phyloP scores from a whole-genome alignment of 2,113 vertebrate genomes.

The Mola mola region DNA sequence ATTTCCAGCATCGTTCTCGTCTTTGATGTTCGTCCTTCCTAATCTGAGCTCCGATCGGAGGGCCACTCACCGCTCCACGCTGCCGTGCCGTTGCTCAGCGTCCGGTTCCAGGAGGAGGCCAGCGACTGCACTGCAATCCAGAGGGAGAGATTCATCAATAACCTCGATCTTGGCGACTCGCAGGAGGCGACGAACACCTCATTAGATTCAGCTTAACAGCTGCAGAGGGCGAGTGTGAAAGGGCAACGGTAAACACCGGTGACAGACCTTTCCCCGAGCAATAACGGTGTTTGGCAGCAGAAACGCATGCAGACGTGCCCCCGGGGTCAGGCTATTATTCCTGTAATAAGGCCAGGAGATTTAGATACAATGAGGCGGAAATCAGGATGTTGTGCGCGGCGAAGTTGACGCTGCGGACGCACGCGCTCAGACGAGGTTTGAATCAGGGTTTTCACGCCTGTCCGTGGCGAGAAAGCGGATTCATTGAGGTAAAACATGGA shows the following conservation, averaged over 20 bases:
- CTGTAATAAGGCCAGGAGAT: constrained; percentile 48
- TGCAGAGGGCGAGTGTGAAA: constrained; percentile 43
- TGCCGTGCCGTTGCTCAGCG: constrained; percentile 56
- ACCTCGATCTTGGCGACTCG: constrained; percentile 11
- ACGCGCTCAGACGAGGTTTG: constrained; percentile 4
- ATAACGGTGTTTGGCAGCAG: constrained; percentile 40
- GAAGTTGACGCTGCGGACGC: constrained; percentile 3
- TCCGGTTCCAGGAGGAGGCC: constrained; percentile 71
- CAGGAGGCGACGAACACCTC: constrained; percentile 39
- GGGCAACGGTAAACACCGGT: constrained; percentile 64
- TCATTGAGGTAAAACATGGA: not conserved
- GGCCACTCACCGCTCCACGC: constrained; percentile 64
- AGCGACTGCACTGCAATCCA: constrained; percentile 67
- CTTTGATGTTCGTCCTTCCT: constrained; percentile 65
- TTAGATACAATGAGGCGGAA: constrained; percentile 34
- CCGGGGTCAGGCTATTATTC: constrained; percentile 48
- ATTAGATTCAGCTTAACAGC: constrained; percentile 52
- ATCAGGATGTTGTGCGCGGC: constrained; percentile 17
- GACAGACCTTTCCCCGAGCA: constrained; percentile 63
- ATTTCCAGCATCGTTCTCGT: constrained; percentile 65
- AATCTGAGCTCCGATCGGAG: constrained; percentile 52
- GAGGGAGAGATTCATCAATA: constrained; percentile 48
- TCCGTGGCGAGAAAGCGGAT: not conserved
- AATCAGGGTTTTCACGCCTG: constrained; percentile 5
- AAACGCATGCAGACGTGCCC: constrained; percentile 64